Conservation (phyloP, 2,797 vertebrate genomes). For the Manis pentadactyla region DNA sequence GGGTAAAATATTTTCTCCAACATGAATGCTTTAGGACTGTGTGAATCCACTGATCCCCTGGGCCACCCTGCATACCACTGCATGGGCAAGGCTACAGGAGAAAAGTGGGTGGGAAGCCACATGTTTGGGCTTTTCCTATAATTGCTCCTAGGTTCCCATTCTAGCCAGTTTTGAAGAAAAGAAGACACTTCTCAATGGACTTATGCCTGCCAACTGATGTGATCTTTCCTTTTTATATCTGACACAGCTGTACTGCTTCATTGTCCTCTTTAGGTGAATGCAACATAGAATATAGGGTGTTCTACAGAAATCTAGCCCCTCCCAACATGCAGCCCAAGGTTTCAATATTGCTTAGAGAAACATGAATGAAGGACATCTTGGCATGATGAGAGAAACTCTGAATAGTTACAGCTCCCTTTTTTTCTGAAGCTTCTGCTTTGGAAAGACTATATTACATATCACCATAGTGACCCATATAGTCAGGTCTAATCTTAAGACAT, state of each 20-base stretch:
- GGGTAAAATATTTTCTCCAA: not conserved
- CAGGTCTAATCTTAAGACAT: not conserved
- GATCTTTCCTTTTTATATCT: not conserved
- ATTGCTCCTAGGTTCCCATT: not conserved
- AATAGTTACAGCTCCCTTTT: not conserved
- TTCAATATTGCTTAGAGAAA: not conserved
- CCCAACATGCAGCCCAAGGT: not conserved
- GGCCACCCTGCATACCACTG: too few species aligned
- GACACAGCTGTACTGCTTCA: not conserved
- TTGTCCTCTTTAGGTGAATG: not conserved
- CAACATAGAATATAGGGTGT: not conserved
- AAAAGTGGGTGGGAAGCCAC: not conserved
- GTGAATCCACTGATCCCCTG: not conserved
- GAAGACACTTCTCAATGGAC: not conserved
- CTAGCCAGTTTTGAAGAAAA: not conserved
- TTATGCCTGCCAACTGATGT: not conserved
- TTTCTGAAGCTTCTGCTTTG: not conserved
- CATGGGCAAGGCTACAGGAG: not conserved
- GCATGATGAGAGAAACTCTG: not conserved
- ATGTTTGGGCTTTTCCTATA: not conserved
- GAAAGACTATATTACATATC: not conserved
- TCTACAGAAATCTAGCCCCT: not conserved
- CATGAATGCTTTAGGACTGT: not conserved
- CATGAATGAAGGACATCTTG: not conserved
- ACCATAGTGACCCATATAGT: not conserved